Evolutionary conservation across 2,888 invertebrate genomes (phyloP).

Genomic region (Fissipunctia ypsillon): DNA sequence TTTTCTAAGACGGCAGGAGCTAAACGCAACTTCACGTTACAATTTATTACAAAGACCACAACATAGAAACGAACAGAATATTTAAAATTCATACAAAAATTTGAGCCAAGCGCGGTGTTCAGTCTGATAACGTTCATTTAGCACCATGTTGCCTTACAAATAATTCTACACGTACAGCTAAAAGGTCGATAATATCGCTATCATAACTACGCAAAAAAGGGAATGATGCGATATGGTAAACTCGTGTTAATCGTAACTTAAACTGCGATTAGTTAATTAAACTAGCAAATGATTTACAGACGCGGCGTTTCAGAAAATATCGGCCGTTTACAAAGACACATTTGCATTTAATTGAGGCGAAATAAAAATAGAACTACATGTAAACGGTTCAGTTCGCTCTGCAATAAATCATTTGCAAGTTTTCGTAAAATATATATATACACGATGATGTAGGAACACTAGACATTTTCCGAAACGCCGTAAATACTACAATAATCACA

Average conservation of each 20-base stretch:
- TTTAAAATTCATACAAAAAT: conserved; percentile 75
- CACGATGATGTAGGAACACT: conserved; percentile 28
- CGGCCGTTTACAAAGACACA: neutral
- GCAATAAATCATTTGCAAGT: conserved; percentile 34
- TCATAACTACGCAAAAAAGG: conserved; percentile 82
- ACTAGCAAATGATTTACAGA: conserved; percentile 62
- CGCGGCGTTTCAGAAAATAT: conserved; percentile 47
- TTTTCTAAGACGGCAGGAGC: conserved; percentile 36
- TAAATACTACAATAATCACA: conserved; percentile 61
- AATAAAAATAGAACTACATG: neutral
- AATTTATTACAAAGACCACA: conserved; percentile 56
- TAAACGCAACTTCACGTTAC: conserved; percentile 48
- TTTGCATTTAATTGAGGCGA: neutral
- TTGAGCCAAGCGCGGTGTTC: conserved; percentile 82
- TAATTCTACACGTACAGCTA: conserved; percentile 74
- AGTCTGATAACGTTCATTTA: conserved; percentile 83
- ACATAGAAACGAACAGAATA: conserved; percentile 63
- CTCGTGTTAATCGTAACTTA: conserved; percentile 66
- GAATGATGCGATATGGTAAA: conserved; percentile 86
- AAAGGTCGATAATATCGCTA: conserved; percentile 82
- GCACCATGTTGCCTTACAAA: conserved; percentile 84
- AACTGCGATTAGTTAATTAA: conserved; percentile 53
- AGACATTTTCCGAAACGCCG: conserved; percentile 54
- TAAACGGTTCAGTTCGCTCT: neutral
- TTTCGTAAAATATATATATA: conserved; percentile 40